Base-by-base conservation (phyloP, 2,888 invertebrate genomes). In the Oscheius myriophilus region DNA sequence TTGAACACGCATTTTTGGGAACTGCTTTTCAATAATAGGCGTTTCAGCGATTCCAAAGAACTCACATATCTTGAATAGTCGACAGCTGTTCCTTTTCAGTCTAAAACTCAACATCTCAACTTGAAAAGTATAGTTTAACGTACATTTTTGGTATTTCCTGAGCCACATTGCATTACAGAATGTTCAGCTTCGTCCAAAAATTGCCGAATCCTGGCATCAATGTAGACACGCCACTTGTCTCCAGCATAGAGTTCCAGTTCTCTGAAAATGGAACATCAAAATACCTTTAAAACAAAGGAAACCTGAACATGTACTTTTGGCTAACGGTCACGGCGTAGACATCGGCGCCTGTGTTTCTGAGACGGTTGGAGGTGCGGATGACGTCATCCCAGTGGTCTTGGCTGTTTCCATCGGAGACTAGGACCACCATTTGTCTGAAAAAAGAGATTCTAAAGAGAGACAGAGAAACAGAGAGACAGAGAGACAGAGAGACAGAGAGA, bases 361-460 rank as follows among this genome's bases (percentile, higher is more conserved):
- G 66, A 6, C 66, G 39, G 33, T 62, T 64, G 11, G 83, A 67
- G 14, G 76, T 73, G 23, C 41, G 39, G 18, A 82, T 39, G 23
- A 76, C 75, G 41, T 72, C 68, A 12, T 70, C 61, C 80, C 82
- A 83, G 11, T 63, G 54, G 53, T 82, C 82, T 62, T 83, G 82
- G 39, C 72, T 73, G 69, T 75, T 83, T 18, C 82, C 83, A 52
- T 83, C 83, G 2, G 82, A 81, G 7, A 83, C 57, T 39, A 83
- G 68, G 16, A 83, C 78, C 7, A 84, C 70, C 51, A 82, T 71
- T 39, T 72, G 74, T 41, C 78, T 77, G 63, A 54, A 55, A 66
- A n/a, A 49, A 23, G 16, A 45, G 3, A 21, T 43, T 52, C 23
- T 51, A 0, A 41, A n/a, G 18, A 45, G 21, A 0, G 16, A 53